phyloP scores from a whole-genome alignment of 2,113 vertebrate genomes.

The Porphyrio hochstetteri region DNA sequence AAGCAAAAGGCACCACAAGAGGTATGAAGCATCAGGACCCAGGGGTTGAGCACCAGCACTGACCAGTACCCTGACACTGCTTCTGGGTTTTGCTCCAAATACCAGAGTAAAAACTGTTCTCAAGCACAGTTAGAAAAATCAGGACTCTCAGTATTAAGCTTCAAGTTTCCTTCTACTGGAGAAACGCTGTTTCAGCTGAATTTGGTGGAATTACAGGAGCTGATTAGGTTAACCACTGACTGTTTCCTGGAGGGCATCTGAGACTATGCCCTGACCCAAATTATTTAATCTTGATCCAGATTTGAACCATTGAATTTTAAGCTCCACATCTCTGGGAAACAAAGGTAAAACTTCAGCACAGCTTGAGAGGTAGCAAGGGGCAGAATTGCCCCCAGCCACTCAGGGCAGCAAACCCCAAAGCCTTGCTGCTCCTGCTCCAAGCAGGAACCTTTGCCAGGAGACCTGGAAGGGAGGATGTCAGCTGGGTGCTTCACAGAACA shows the following conservation, averaged over 20 bases:
- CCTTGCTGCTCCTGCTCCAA: rapidly evolving
- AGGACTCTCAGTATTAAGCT: not conserved
- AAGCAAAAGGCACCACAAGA: not conserved
- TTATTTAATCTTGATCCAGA: constrained; percentile 35
- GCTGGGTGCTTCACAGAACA: not conserved
- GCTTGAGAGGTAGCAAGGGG: not conserved
- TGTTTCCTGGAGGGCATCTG: constrained; percentile 30
- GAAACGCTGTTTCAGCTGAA: constrained; percentile 52
- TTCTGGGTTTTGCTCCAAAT: not conserved
- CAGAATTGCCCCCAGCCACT: not conserved
- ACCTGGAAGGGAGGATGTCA: not conserved
- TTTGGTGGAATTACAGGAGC: constrained; percentile 28
- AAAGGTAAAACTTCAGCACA: not conserved
- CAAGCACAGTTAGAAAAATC: not conserved
- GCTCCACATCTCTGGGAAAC: not conserved
- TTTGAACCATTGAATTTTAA: constrained; percentile 10
- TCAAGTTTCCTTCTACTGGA: constrained; percentile 7
- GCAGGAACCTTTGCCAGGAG: not conserved
- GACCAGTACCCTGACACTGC: not conserved
- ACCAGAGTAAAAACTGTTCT: not conserved
- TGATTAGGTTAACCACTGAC: constrained; percentile 54
- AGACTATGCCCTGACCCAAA: constrained; percentile 11
- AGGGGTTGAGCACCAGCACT: not conserved
- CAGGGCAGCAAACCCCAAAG: not conserved
- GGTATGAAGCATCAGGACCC: not conserved